phyloP scores from a whole-genome alignment of 2,888 invertebrate genomes.

The Pinctada fucata region DNA sequence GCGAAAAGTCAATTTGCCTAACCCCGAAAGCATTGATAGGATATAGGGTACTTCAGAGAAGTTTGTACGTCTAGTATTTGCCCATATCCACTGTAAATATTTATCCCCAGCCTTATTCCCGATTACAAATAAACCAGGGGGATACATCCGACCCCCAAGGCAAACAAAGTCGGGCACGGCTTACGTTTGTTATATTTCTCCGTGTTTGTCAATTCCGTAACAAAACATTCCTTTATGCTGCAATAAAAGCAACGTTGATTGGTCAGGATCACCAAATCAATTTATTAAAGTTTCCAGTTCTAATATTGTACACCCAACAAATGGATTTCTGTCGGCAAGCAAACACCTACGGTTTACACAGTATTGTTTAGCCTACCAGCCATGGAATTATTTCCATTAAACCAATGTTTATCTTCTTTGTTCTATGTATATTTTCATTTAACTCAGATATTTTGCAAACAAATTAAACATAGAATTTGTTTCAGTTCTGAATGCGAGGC shows the following conservation, averaged over 20 bases:
- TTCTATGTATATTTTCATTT: conserved; percentile 7
- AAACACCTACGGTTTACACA: conserved; percentile 22
- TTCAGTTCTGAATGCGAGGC: background rate
- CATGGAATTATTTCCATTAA: conserved; percentile 2
- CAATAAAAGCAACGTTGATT: background rate
- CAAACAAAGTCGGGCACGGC: conserved; percentile 1
- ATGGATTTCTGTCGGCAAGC: conserved; percentile 27
- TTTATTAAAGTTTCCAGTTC: conserved; percentile 11
- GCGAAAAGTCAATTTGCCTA: conserved; percentile 31
- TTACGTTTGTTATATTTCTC: conserved; percentile 9
- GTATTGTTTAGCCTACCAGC: conserved; percentile 22
- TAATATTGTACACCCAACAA: conserved; percentile 18
- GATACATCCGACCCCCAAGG: background rate
- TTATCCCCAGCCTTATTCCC: conserved; percentile 15
- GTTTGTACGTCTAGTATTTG: conserved; percentile 32
- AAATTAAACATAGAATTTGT: conserved; percentile 11
- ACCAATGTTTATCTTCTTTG: conserved; percentile 4
- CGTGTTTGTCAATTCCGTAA: conserved; percentile 6
- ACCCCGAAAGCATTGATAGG: conserved; percentile 25
- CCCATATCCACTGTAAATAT: conserved; percentile 32
- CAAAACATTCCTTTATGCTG: conserved; percentile 9
- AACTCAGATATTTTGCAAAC: conserved; percentile 22
- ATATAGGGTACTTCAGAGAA: conserved; percentile 41
- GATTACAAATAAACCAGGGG: background rate
- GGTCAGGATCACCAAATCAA: background rate